Conservation (phyloP, 2,797 vertebrate species). For the Holocentrus rufus region DNA sequence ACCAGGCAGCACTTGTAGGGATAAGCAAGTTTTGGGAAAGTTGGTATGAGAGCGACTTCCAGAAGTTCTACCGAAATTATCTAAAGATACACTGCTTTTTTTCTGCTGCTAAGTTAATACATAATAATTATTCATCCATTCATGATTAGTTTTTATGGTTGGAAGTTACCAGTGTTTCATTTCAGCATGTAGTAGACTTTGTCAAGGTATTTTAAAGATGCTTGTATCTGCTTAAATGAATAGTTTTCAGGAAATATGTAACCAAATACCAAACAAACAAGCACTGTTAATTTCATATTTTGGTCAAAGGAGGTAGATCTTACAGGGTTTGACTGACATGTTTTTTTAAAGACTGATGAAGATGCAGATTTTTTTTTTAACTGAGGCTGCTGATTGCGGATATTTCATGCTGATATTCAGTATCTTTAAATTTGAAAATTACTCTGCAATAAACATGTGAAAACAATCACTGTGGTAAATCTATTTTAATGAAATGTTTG, state of each 20-base stretch:
- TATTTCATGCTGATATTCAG: too few relatives aligned
- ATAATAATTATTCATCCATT: neutral
- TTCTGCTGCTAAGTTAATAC: neutral
- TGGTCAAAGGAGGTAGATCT: neutral
- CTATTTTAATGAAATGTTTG: too few relatives aligned
- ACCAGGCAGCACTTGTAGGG: conserved; percentile 26
- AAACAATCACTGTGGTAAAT: too few relatives aligned
- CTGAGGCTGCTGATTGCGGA: too few relatives aligned
- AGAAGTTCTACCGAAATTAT: neutral
- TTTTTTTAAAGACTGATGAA: too few relatives aligned
- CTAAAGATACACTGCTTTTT: neutral
- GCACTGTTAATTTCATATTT: neutral
- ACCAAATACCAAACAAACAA: neutral
- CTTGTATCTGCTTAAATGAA: neutral
- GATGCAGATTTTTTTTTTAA: too few relatives aligned
- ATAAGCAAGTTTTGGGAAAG: conserved; percentile 23
- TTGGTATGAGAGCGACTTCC: neutral
- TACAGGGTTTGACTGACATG: too few relatives aligned
- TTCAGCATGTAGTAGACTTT: neutral
- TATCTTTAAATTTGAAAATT: too few relatives aligned
- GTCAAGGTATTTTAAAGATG: neutral
- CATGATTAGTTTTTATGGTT: neutral
- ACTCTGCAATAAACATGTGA: too few relatives aligned
- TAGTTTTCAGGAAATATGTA: neutral
- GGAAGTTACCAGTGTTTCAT: neutral